Conservation (phyloP, 1,140 invertebrate genomes). For the Philaenus spumarius region DNA sequence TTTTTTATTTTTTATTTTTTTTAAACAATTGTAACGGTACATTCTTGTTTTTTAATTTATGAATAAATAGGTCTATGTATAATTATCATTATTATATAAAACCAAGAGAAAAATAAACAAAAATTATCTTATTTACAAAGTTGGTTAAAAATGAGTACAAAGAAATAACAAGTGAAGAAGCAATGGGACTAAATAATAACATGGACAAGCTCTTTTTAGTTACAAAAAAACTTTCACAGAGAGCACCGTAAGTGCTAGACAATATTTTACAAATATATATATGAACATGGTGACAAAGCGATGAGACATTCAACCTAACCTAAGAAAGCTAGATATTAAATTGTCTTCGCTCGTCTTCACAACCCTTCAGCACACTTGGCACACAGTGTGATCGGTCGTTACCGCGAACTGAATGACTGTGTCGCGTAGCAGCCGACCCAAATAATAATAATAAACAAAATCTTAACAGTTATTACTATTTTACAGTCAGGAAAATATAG, state of each 20-base stretch:
- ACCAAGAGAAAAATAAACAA: conserved; percentile 10
- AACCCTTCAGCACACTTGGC: conserved; percentile 1
- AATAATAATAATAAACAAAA: too few species aligned
- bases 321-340: neutral
- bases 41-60: conserved; percentile 16
- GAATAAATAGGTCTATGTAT: conserved; percentile 22
- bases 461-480: too few species aligned
- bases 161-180: conserved; percentile 9
- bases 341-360: neutral
- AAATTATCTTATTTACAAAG: conserved; percentile 5
- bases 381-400: neutral
- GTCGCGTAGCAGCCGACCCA: too few species aligned
- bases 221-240: conserved; percentile 22
- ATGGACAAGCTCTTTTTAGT: conserved; percentile 20
- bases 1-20: neutral
- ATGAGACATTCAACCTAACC: neutral
- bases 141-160: conserved; percentile 17
- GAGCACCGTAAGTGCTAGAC: conserved; percentile 17
- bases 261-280: conserved; percentile 21
- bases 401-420: neutral
- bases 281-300: conserved; percentile 14
- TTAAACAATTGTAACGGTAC: conserved; percentile 6
- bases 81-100: conserved; percentile 23
- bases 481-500: too few species aligned
- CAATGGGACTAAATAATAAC: conserved; percentile 16